Percentiles rank a stretch among this genome's conserved stretches.
phyloP scores from a whole-genome alignment of 2,888 invertebrate genomes.

The Leucoptera coffeella region DNA sequence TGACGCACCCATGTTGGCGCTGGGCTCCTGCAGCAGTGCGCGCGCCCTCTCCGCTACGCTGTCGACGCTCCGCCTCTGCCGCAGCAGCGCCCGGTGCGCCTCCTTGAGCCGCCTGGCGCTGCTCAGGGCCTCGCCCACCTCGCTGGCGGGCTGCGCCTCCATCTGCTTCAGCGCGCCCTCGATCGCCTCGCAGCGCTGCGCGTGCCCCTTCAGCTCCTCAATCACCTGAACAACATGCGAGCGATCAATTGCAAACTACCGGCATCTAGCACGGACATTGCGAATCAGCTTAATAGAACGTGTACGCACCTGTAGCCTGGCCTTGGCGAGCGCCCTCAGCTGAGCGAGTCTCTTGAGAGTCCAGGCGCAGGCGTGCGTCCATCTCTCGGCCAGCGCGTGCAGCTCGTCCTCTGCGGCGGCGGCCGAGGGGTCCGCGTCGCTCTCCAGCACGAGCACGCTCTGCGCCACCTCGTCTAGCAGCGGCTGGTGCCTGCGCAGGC shows the following conservation, averaged over 20 bases:
- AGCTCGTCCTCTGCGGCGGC: conserved; percentile 80
- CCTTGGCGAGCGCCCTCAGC: conserved; percentile 45
- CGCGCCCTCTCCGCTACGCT: too few species aligned
- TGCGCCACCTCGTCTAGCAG: conserved; percentile 75
- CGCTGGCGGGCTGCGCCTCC: conserved; percentile 66
- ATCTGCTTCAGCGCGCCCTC: too few species aligned
- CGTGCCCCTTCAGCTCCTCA: too few species aligned
- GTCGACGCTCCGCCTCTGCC: too few species aligned
- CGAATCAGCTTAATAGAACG: too few species aligned
- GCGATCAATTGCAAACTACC: too few species aligned
- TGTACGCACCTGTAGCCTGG: conserved; percentile 32
- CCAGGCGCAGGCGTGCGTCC: conserved; percentile 84
- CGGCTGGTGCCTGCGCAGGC: conserved; percentile 68
- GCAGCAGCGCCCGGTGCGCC: conserved; percentile 9
- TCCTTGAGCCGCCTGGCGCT: conserved; percentile 64
- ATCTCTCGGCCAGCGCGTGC: conserved; percentile 75
- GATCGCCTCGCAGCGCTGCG: too few species aligned
- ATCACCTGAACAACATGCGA: too few species aligned
- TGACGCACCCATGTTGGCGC: too few species aligned
- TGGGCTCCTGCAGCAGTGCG: too few species aligned
- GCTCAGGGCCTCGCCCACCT: conserved; percentile 54
- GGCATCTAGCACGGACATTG: too few species aligned
- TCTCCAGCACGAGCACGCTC: conserved; percentile 84
- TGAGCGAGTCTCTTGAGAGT: conserved; percentile 63
- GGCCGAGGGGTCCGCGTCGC: conserved; percentile 80